These are phyloP conservation scores for Decapterus maruadsi DNA, from an alignment of 2,797 vertebrate species.

Conservation along the genomic window DNA sequence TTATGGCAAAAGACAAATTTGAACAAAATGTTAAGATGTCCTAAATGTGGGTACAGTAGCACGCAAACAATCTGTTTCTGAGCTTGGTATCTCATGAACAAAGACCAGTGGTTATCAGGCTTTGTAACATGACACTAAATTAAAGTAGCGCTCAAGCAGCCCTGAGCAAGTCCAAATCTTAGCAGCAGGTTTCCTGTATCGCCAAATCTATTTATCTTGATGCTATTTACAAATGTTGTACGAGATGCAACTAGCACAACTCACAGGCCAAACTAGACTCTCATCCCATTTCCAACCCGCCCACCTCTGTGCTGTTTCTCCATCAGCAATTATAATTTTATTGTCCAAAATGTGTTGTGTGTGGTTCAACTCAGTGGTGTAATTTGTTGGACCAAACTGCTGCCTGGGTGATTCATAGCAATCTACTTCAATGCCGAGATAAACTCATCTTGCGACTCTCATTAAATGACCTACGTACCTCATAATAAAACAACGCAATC, in stretches of 20 bases:
- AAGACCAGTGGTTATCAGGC: not conserved
- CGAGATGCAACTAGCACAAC: not conserved
- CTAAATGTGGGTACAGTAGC: not conserved
- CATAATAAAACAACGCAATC: constrained; percentile 20
- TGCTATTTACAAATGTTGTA: not conserved
- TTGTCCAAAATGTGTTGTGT: not conserved
- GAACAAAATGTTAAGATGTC: not conserved
- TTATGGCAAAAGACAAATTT: too few species aligned
- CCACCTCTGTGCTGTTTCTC: constrained; percentile 16
- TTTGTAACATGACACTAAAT: not conserved
- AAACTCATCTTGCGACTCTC: constrained; percentile 13
- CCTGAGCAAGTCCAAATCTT: not conserved
- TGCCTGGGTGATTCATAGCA: constrained; percentile 32
- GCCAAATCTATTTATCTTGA: constrained; percentile 7
- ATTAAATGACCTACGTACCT: constrained; percentile 32
- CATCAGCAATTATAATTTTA: constrained; percentile 6
- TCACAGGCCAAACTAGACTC: constrained; percentile 10
- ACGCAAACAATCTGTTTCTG: not conserved
- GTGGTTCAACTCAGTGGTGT: constrained; percentile 23
- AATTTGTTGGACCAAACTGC: constrained; percentile 40
- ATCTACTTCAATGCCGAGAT: constrained; percentile 27
- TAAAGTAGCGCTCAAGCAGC: not conserved
- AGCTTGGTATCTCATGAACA: constrained; percentile 2
- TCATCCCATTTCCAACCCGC: constrained; percentile 14
- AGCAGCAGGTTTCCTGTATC: not conserved